Base-by-base conservation (phyloP, 2,797 vertebrate genomes). In the Tokudaia muenninki region DNA sequence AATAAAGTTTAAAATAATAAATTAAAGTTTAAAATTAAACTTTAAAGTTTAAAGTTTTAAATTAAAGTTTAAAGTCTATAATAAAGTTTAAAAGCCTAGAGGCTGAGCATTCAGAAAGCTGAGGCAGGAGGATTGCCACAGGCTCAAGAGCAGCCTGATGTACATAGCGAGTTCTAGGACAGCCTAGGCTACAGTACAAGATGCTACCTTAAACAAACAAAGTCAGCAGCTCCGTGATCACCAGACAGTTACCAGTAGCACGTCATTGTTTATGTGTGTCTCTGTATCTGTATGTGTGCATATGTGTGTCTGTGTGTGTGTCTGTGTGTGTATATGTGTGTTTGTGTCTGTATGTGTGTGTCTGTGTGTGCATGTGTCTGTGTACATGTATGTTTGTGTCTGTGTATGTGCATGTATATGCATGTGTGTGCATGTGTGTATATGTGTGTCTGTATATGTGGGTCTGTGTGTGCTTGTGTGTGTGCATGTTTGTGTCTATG, bases 1-100 rank as follows among this genome's bases (percentile, higher is more conserved):
- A 77, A 82, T 77, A 87, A 91, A 41, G 26, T 50, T 67, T 88
- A 82, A 95, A n/a, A 78, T n/a, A n/a, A n/a, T n/a, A n/a, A n/a
- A n/a, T n/a, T n/a, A n/a, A n/a, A n/a, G n/a, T n/a, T n/a, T n/a
- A n/a, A n/a, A n/a, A n/a, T n/a, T n/a, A n/a, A n/a, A n/a, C n/a
- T n/a, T n/a, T n/a, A n/a, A n/a, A n/a, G n/a, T n/a, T n/a, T n/a
- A n/a, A n/a, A n/a, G n/a, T n/a, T n/a, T n/a, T n/a, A n/a, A n/a
- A n/a, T n/a, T n/a, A n/a, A n/a, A n/a, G n/a, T n/a, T n/a, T n/a
- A n/a, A n/a, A n/a, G 22, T 55, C 78, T 47, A 81, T 94, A 77
- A 82, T 77, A 87, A 91, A 41, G 26, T 50, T 67, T 88, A 82
- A 95, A n/a, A 78, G 34, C 19, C 29, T 57, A 9, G 70, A 74